Conservation (phyloP, 2,113 vertebrate genomes). For the Columba livia region DNA sequence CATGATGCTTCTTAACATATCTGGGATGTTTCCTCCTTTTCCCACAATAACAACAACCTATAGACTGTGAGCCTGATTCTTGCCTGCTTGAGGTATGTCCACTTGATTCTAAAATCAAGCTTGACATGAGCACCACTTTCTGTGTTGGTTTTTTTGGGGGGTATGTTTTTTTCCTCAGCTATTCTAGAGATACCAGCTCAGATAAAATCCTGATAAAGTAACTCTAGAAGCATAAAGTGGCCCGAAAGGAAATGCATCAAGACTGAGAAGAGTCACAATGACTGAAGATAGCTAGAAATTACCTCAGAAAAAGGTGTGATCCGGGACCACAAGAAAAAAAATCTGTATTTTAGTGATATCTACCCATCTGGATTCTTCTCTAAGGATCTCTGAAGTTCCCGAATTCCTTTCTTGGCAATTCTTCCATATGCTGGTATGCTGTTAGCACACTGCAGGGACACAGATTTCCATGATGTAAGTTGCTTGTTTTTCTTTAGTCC, state of each 20-base stretch:
- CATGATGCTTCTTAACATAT: not conserved
- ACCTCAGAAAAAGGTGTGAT: not conserved
- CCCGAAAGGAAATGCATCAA: not conserved
- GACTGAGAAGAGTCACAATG: not conserved
- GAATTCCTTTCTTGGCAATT: slow-evolving; percentile 52
- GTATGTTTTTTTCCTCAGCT: not conserved
- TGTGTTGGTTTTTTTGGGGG: not conserved
- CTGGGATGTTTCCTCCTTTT: not conserved
- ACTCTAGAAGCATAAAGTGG: not conserved
- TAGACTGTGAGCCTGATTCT: not conserved
- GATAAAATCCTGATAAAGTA: not conserved
- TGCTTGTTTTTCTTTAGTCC: slow-evolving; percentile 56
- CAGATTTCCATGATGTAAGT: slow-evolving; percentile 69
- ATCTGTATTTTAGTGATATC: not conserved
- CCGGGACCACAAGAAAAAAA: not conserved
- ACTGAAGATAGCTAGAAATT: not conserved
- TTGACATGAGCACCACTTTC: not conserved
- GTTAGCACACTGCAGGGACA: slow-evolving; percentile 9
- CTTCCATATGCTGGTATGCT: slow-evolving; percentile 29
- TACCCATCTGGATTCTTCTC: not conserved
- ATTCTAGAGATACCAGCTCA: not conserved
- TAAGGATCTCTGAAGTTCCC: slow-evolving; percentile 10
- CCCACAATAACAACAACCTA: not conserved
- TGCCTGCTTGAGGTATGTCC: not conserved
- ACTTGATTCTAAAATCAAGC: not conserved